Evolutionary conservation across 1,140 invertebrate genomes (phyloP), one percentile per base, ranked within the genome.

Genomic region (Heliothis subflexa): DNA sequence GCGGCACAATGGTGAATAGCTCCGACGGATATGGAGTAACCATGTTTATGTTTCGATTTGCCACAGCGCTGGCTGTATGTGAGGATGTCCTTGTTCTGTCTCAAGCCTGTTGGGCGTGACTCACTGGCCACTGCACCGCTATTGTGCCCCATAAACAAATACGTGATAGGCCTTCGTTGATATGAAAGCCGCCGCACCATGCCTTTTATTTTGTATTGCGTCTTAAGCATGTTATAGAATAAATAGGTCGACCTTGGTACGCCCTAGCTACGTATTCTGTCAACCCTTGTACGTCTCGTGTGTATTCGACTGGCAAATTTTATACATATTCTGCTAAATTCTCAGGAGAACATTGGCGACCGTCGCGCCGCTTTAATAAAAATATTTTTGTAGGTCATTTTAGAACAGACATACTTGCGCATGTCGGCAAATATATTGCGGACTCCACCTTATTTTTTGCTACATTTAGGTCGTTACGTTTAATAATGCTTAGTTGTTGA

Each of bases 11-110:
- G 86, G 87, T 89, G 90, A 90, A 91, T 88, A 89, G 86, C 83
- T 73, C 80, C 80, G 89, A 92, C 89, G 89, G 89, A 93, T 93
- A 91, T 93, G 91, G 91, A 88, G 89, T 88, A 92, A 93, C 86
- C 82, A 90, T 93, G 91, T 92, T 94, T 92, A 89, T 93, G 89
- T 92, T 93, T 87, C 90, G 83, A 90, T 93, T 94, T 86, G 85
- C 83, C 82, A 87, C 87, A 88, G 86, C 80, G 81, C 80, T 77
- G 82, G 81, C 84, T 84, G 80, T 78, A 79, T 83, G 81, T 84
- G 86, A 89, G 83, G 88, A 87, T 88, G 91, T 91, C 93, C 93
- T 93, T 93, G 89, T 93, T 91, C 88, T 88, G 86, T 88, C 87
- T 90, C 82, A 79, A 83, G 83, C 82, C 79, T 78, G 84, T 55